A percentile compares a stretch with the other conserved stretches of the same genome.
phyloP scores from a whole-genome alignment of 2,888 invertebrate genomes.

The Tachina grossa region DNA sequence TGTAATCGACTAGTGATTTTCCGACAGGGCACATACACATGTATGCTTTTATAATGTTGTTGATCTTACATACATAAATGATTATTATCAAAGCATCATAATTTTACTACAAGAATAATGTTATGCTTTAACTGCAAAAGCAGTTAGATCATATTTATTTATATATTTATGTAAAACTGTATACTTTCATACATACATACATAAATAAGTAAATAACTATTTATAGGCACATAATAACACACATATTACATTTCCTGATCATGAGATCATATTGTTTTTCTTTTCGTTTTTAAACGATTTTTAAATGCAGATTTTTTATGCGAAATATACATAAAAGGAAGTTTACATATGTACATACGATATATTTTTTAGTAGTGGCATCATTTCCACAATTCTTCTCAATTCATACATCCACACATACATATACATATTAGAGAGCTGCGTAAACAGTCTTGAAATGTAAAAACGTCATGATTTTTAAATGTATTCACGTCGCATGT shows the following conservation, averaged over 20 bases:
- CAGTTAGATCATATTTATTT: constrained; percentile 1
- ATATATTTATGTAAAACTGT: background rate
- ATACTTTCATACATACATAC: background rate
- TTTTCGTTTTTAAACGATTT: constrained; percentile 2
- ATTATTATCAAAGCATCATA: constrained; percentile 26
- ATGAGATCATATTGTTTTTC: constrained; percentile 48
- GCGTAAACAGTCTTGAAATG: too few relatives aligned
- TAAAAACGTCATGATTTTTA: too few relatives aligned
- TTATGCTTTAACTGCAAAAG: constrained; percentile 22
- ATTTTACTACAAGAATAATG: constrained; percentile 1
- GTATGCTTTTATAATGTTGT: background rate
- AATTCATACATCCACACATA: background rate
- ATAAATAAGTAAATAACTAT: too few relatives aligned
- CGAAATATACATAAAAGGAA: constrained; percentile 10
- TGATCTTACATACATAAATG: constrained; percentile 28
- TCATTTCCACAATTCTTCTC: background rate
- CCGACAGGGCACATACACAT: background rate
- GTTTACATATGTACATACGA: background rate
- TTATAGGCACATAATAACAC: background rate
- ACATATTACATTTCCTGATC: constrained; percentile 34
- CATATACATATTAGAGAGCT: too few relatives aligned
- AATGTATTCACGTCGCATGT: too few relatives aligned
- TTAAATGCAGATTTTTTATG: constrained; percentile 14
- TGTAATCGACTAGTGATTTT: too few relatives aligned
- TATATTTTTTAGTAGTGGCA: constrained; percentile 1